Base-by-base conservation (phyloP, 2,113 vertebrate species). In the Dicaeum eximium region DNA sequence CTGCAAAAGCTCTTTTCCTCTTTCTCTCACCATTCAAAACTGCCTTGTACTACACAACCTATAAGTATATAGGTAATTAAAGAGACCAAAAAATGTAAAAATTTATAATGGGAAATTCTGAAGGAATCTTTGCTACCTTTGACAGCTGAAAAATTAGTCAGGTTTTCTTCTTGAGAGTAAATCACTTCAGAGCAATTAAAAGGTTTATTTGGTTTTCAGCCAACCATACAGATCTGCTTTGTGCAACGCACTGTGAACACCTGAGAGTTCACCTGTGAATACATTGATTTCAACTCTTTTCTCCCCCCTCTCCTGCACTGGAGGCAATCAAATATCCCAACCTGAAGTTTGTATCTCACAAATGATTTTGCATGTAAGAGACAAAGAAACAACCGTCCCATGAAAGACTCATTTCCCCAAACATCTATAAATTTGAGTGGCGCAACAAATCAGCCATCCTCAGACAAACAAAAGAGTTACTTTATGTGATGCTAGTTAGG, bases 81-180 rank as follows among this genome's bases (percentile, higher is more conserved):
- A 88, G 4, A 73, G 27, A 65, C 3, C 7, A 61, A 86, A 62
- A 35, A 80, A 58, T 8, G 9, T 22, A 35, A 24, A 65, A 69
- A 51, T 19, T 33, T 84, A 25, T 88, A 60, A 77, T 70, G 6
- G 16, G 15, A 48, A 74, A 64, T 79, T 90, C 51, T 66, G 54
- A 71, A 84, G 20, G 15, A 71, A 9, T 37, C 22, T 27, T 70
- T 94, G 69, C 23, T 57, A 77, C 33, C 11, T 90, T 66, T 51
- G 24, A 66, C 8, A 71, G 60, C 47, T 3, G 3, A 84, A 89
- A 93, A 86, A 74, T 24, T 37, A 60, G 37, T 64, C 47, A 81
- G 31, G 50, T 67, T 92, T 80, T 78, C 50, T 81, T 79, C 75
- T 58, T 89, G 66, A 58, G 90, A 87, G 31, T 56, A 84, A 71